A percentile compares a stretch with the other conserved stretches of the same genome.
Conservation (phyloP, 2,113 vertebrate species). For the Pungitius pungitius region DNA sequence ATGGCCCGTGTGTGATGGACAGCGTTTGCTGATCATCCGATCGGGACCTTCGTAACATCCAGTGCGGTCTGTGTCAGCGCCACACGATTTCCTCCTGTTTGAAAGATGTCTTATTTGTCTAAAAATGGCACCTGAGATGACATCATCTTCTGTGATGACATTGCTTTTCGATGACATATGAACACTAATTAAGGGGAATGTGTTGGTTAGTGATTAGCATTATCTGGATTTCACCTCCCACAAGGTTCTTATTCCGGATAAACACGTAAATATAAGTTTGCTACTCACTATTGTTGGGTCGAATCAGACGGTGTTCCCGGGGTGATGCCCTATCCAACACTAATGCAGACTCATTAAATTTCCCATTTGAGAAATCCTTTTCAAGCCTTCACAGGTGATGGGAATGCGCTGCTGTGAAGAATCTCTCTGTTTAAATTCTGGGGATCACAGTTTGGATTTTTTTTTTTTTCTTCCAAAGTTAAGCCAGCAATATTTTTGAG, state of each 20-base stretch:
- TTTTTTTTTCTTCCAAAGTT: constrained; percentile 27
- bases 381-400: constrained; percentile 38
- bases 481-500: constrained; percentile 61
- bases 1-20: constrained; percentile 12
- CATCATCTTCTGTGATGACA: constrained; percentile 17
- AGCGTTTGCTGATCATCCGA: constrained; percentile 23
- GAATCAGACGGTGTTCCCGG: constrained; percentile 2
- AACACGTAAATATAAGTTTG: constrained; percentile 26
- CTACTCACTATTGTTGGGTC: constrained; percentile 9
- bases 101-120: constrained; percentile 13
- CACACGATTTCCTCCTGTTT: constrained; percentile 1
- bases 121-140: constrained; percentile 26
- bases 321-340: not conserved
- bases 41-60: constrained; percentile 7
- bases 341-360: constrained; percentile 31
- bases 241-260: constrained; percentile 36
- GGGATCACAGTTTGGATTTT: constrained; percentile 37
- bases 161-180: constrained; percentile 44
- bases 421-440: constrained; percentile 52
- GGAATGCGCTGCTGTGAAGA: constrained; percentile 21
- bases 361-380: constrained; percentile 39
- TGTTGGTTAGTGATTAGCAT: constrained; percentile 23
- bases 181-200: constrained; percentile 42
- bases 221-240: constrained; percentile 35
- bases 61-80: not conserved